Evolutionary conservation across 2,888 invertebrate genomes (phyloP).

Genomic region (Caenorhabditis virilis): DNA sequence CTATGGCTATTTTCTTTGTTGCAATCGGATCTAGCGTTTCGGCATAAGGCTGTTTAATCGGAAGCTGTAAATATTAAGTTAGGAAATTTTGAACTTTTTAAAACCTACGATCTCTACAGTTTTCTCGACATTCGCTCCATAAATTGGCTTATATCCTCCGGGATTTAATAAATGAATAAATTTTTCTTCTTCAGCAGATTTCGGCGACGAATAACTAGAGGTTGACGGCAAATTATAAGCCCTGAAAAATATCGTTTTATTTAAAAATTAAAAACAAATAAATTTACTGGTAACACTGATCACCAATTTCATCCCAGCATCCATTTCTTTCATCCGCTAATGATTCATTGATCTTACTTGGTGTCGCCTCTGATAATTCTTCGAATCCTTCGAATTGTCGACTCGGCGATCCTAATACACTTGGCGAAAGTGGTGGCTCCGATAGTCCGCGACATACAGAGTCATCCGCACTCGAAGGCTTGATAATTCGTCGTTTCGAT

Average conservation of each 20-base stretch:
- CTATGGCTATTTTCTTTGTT: too few species aligned
- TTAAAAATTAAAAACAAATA: neutral
- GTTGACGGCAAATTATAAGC: neutral
- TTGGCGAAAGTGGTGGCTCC: neutral
- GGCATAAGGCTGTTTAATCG: too few species aligned
- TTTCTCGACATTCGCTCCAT: too few species aligned
- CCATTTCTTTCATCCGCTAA: conserved; percentile 2
- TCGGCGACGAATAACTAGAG: neutral
- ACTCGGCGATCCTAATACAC: conserved; percentile 22
- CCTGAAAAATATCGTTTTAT: neutral
- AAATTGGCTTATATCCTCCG: too few species aligned
- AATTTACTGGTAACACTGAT: neutral
- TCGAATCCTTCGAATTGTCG: conserved; percentile 4
- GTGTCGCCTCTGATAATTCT: conserved; percentile 8
- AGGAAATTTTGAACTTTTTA: too few species aligned
- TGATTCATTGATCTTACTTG: conserved; percentile 9
- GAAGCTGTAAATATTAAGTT: too few species aligned
- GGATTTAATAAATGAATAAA: too few species aligned
- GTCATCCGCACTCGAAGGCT: neutral
- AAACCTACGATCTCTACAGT: too few species aligned
- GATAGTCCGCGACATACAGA: neutral
- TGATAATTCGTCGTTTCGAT: conserved; percentile 11
- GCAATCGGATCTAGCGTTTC: too few species aligned
- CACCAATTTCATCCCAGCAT: neutral
- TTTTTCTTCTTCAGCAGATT: too few species aligned